A percentile compares a stretch with the other conserved stretches of the same genome.
Evolutionary conservation across 2,797 vertebrate species (phyloP).

Genomic region (Caiman crocodilus): DNA sequence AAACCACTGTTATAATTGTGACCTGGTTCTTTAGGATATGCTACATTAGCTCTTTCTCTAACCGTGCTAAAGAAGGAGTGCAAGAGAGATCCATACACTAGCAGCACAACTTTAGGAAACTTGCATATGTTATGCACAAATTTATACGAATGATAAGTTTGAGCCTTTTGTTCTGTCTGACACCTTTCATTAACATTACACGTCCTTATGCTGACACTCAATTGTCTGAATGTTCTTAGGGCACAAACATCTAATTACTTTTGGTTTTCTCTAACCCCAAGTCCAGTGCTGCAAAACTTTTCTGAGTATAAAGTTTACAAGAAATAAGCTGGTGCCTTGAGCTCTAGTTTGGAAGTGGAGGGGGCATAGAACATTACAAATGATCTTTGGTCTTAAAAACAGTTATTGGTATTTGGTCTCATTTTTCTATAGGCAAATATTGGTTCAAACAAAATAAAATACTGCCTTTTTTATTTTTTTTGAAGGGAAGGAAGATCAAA

Average conservation of each 20-base stretch:
- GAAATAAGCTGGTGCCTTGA: too few species aligned
- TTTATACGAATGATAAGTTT: background rate
- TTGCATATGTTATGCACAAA: fast-evolving
- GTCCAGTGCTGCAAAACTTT: too few species aligned
- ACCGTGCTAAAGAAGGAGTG: background rate
- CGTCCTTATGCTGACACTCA: background rate
- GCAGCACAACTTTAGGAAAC: background rate
- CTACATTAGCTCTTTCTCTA: background rate
- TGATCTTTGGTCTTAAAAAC: background rate
- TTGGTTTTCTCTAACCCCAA: too few species aligned
- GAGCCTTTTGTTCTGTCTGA: background rate
- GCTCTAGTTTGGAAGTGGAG: too few species aligned
- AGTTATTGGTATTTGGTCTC: background rate
- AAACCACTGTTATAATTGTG: background rate
- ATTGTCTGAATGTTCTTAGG: background rate
- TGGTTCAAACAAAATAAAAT: background rate
- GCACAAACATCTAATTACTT: too few species aligned
- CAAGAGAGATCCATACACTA: background rate
- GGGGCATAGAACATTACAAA: fast-evolving
- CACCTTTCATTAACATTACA: background rate
- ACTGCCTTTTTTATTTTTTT: background rate
- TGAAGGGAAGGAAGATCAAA: slow-evolving; percentile 1
- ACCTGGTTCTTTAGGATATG: background rate
- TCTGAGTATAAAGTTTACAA: background rate
- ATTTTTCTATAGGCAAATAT: background rate